Percentiles rank a stretch among this genome's conserved stretches.
These are phyloP conservation scores for Heliconius hortense DNA, from an alignment of 2,888 invertebrate species.

Conservation along the genomic window DNA sequence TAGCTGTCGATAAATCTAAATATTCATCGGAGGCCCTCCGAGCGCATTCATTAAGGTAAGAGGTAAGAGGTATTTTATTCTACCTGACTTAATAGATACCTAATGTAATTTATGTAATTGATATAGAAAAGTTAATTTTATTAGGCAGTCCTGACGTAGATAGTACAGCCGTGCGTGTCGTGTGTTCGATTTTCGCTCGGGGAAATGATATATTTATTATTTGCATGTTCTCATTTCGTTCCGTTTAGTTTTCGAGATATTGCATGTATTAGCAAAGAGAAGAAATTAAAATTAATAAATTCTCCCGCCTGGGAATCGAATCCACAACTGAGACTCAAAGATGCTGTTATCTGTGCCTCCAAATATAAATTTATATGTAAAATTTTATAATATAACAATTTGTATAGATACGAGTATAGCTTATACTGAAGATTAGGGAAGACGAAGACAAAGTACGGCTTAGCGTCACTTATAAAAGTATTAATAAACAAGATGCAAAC, in stretches of 20 bases:
- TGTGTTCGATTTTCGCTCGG: too few species aligned
- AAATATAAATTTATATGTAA: not conserved
- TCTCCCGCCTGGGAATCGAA: not conserved
- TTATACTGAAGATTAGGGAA: not conserved
- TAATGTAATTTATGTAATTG: too few species aligned
- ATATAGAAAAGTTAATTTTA: too few species aligned
- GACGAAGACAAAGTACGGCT: conserved; percentile 10
- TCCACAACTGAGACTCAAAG: not conserved
- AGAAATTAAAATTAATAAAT: not conserved
- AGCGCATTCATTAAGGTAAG: too few species aligned
- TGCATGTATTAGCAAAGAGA: not conserved
- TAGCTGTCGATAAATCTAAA: too few species aligned
- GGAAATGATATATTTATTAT: too few species aligned
- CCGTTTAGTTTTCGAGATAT: not conserved
- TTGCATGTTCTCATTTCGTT: not conserved
- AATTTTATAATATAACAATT: not conserved
- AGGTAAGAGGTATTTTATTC: too few species aligned
- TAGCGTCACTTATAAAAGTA: not conserved
- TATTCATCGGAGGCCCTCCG: too few species aligned
- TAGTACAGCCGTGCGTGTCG: too few species aligned
- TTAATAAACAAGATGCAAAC: conserved; percentile 1
- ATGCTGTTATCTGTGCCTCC: not conserved
- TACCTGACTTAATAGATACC: too few species aligned
- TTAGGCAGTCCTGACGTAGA: too few species aligned
- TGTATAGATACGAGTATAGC: not conserved